Evolutionary conservation across 2,888 invertebrate genomes (phyloP).

Genomic region (Halictus quadricinctus): DNA sequence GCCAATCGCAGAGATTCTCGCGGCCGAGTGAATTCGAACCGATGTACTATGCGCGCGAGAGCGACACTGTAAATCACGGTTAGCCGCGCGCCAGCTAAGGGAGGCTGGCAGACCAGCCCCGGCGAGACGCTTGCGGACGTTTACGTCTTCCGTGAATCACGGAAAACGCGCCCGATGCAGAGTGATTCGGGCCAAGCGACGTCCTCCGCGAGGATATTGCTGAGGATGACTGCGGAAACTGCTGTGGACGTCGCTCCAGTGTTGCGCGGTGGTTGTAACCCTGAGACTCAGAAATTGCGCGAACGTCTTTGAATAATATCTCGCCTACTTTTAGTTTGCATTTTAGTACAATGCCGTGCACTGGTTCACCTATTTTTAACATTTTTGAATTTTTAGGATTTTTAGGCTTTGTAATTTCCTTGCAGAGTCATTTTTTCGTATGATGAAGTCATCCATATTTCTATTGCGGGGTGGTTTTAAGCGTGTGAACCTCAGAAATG

Average conservation of each 20-base stretch:
- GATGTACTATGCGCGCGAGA: constrained; percentile 33
- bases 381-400: too few relatives aligned
- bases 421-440: too few relatives aligned
- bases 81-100: constrained; percentile 21
- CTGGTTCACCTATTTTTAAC: too few relatives aligned
- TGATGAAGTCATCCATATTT: too few relatives aligned
- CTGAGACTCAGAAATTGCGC: too few relatives aligned
- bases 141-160: constrained; percentile 47
- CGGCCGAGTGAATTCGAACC: constrained; percentile 56
- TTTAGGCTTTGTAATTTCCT: too few relatives aligned
- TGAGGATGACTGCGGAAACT: not conserved
- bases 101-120: not conserved
- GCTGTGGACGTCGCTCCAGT: not conserved
- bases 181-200: constrained; percentile 28
- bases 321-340: too few relatives aligned
- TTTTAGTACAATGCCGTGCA: too few relatives aligned
- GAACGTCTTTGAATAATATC: too few relatives aligned
- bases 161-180: constrained; percentile 17
- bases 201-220: not conserved
- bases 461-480: too few relatives aligned
- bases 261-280: not conserved
- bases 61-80: constrained; percentile 59
- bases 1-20: constrained; percentile 54
- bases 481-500: too few relatives aligned
- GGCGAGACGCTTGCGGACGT: constrained; percentile 22